A percentile compares a stretch with the other conserved stretches of the same genome.
phyloP scores from a whole-genome alignment of 2,888 invertebrate genomes.

The Eupithecia inturbata region DNA sequence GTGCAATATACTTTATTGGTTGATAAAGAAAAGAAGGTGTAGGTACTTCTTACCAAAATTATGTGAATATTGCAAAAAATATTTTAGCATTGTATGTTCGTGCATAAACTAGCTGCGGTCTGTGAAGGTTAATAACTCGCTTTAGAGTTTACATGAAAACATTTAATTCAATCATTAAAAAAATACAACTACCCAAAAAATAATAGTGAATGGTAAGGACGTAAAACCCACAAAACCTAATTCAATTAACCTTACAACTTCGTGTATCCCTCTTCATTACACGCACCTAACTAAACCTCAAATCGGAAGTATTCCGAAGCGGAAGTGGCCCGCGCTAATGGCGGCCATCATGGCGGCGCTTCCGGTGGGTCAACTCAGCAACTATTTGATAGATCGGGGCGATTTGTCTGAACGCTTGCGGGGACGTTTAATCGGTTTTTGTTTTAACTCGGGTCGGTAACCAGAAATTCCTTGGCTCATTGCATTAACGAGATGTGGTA shows the following conservation, averaged over 20 bases:
- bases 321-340: constrained; percentile 60
- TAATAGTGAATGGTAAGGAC: background rate
- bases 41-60: background rate
- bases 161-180: background rate
- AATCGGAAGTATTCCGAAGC: constrained; percentile 48
- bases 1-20: background rate
- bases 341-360: constrained; percentile 58
- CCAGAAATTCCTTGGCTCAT: constrained; percentile 3
- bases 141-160: background rate
- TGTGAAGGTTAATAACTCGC: background rate
- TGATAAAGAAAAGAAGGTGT: background rate
- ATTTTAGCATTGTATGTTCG: background rate
- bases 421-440: constrained; percentile 30
- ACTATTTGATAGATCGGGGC: constrained; percentile 58
- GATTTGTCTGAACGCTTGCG: constrained; percentile 41
- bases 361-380: constrained; percentile 52
- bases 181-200: background rate
- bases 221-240: background rate
- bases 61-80: background rate
- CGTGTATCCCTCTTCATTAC: constrained; percentile 35
- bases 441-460: constrained; percentile 17
- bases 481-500: constrained; percentile 4
- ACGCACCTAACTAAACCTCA: constrained; percentile 35
- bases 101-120: background rate
- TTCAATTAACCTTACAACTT: constrained; percentile 16